A percentile compares a stretch with the other conserved stretches of the same genome.
These are phyloP conservation scores for Cairina moschata DNA, from an alignment of 2,113 vertebrate genomes.

Conservation along the genomic window DNA sequence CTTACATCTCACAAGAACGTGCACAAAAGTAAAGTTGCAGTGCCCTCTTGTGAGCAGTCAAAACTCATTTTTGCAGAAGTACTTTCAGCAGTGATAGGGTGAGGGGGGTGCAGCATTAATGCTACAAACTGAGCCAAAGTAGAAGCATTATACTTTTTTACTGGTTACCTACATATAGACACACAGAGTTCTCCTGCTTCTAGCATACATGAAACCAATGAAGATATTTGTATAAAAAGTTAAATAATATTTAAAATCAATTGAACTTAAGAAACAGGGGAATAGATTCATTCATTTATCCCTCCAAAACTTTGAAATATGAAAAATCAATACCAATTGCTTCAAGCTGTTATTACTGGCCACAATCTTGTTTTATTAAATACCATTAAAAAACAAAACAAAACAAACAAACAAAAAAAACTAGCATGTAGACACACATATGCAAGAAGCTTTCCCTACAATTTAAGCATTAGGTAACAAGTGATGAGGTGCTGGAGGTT, in stretches of 20 bases:
- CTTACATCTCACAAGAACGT: rapidly evolving
- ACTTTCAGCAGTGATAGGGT: background rate
- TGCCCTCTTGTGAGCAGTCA: conserved; percentile 52
- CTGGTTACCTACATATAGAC: background rate
- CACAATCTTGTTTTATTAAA: background rate
- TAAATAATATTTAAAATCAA: background rate
- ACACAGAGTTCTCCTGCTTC: background rate
- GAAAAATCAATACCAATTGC: rapidly evolving
- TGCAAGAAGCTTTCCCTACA: background rate
- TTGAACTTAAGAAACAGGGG: background rate
- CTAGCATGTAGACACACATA: background rate
- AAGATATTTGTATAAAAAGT: background rate
- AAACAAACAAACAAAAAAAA: background rate
- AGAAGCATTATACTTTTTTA: rapidly evolving
- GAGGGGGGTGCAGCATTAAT: background rate
- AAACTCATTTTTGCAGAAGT: background rate
- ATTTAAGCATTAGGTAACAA: background rate
- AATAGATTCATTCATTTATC: background rate
- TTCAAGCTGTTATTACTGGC: background rate
- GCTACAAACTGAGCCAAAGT: background rate
- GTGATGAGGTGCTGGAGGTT: background rate
- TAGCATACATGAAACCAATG: background rate
- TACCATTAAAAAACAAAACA: background rate
- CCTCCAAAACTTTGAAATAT: background rate
- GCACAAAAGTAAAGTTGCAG: conserved; percentile 10